phyloP scores from a whole-genome alignment of 2,888 invertebrate species.

The Camptogramma bilineatum region DNA sequence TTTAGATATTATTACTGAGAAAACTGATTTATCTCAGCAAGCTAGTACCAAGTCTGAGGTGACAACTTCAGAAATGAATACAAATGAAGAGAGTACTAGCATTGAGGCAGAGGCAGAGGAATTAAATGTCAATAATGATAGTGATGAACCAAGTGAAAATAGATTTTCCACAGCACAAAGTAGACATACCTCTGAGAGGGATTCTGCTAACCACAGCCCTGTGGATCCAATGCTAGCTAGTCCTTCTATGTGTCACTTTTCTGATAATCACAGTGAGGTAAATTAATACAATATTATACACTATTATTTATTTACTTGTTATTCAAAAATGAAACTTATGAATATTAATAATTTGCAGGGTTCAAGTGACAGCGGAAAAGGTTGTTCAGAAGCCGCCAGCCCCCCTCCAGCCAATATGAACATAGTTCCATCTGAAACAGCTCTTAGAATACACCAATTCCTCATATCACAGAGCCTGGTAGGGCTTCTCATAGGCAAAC shows the following conservation, averaged over 20 bases:
- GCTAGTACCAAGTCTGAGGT: conserved; percentile 60
- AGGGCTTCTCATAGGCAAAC: conserved; percentile 94
- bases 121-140: conserved; percentile 65
- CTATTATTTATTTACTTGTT: not conserved
- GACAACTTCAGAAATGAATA: conserved; percentile 53
- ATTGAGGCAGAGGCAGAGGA: conserved; percentile 63
- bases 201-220: conserved; percentile 92
- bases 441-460: conserved; percentile 89
- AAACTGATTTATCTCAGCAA: conserved; percentile 52
- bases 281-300: conserved; percentile 29
- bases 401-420: conserved; percentile 87
- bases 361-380: conserved; percentile 94
- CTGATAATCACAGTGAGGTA: conserved; percentile 89
- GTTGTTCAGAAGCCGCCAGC: conserved; percentile 89
- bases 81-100: conserved; percentile 55
- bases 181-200: conserved; percentile 82
- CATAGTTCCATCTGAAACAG: conserved; percentile 75
- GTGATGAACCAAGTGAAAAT: conserved; percentile 66
- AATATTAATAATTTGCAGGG: conserved; percentile 76
- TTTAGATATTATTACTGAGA: conserved; percentile 53
- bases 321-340: not conserved
- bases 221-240: conserved; percentile 89
- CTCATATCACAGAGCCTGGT: conserved; percentile 90
- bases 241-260: conserved; percentile 88
- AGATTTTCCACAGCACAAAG: conserved; percentile 71